Percentiles rank a stretch among this genome's conserved stretches.
phyloP scores from a whole-genome alignment of 2,888 invertebrate genomes.

The Sarcophaga variegata region DNA sequence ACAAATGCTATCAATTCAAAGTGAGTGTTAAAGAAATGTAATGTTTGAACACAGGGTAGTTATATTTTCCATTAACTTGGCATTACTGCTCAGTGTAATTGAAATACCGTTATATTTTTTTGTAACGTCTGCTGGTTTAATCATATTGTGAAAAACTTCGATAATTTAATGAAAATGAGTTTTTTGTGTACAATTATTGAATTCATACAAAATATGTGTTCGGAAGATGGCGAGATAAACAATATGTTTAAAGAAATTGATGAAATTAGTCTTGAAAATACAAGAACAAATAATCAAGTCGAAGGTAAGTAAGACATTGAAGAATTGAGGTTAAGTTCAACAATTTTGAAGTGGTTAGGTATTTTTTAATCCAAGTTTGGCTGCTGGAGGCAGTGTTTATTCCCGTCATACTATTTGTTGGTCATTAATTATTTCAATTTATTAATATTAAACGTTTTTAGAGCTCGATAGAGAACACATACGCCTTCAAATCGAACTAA shows the following conservation, averaged over 20 bases:
- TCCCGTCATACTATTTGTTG: not conserved
- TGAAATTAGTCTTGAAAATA: slow-evolving; percentile 33
- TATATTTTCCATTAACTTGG: too few relatives aligned
- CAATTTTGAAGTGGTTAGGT: not conserved
- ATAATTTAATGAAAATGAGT: slow-evolving; percentile 37
- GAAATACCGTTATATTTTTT: too few relatives aligned
- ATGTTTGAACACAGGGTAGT: too few relatives aligned
- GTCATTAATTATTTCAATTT: too few relatives aligned
- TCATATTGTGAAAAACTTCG: too few relatives aligned
- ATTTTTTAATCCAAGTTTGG: not conserved
- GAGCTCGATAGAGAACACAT: slow-evolving; percentile 52
- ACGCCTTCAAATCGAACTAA: slow-evolving; percentile 47
- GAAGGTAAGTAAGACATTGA: slow-evolving; percentile 27
- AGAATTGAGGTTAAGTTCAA: too few relatives aligned
- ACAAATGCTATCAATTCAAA: slow-evolving; percentile 7
- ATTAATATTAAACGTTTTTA: not conserved
- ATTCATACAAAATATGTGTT: slow-evolving; percentile 35
- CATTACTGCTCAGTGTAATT: too few relatives aligned
- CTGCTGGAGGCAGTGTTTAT: not conserved
- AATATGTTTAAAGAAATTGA: slow-evolving; percentile 39
- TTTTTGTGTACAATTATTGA: slow-evolving; percentile 47
- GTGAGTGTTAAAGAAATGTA: slow-evolving; percentile 5
- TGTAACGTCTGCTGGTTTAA: too few relatives aligned
- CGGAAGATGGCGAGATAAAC: slow-evolving; percentile 36
- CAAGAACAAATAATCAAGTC: slow-evolving; percentile 14